Evolutionary conservation across 2,888 invertebrate genomes (phyloP).

Genomic region (Yponomeuta plumbellus): DNA sequence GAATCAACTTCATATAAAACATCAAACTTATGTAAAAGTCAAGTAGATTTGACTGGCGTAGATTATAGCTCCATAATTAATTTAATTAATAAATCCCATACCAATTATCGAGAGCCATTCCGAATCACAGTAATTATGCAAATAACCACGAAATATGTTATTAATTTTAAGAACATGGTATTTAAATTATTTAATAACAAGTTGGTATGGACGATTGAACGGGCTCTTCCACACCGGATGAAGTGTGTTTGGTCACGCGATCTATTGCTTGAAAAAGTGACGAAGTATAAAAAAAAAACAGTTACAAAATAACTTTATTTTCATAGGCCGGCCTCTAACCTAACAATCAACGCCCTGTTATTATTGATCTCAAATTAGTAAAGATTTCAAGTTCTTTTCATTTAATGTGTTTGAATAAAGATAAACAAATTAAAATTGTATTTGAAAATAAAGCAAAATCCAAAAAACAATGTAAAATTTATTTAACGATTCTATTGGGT

Average conservation of each 20-base stretch:
- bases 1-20: neutral
- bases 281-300: neutral
- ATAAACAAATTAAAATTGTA: too few species aligned
- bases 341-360: too few species aligned
- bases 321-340: too few species aligned
- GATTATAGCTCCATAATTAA: conserved; percentile 12
- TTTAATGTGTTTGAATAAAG: too few species aligned
- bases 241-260: neutral
- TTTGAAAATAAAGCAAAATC: too few species aligned
- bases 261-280: neutral
- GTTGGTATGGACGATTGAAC: conserved; percentile 7
- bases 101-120: conserved; percentile 12
- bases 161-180: conserved; percentile 13
- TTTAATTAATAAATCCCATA: conserved; percentile 15
- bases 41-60: neutral
- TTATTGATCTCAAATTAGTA: too few species aligned
- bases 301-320: too few species aligned
- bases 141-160: conserved; percentile 15
- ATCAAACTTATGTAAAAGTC: neutral
- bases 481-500: too few species aligned
- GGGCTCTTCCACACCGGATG: conserved; percentile 2
- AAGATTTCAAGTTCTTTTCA: too few species aligned
- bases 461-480: too few species aligned
- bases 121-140: conserved; percentile 17
- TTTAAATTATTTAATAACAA: conserved; percentile 18